These are phyloP conservation scores for Hyperoplus immaculatus DNA, from an alignment of 2,797 vertebrate genomes.

Conservation along the genomic window DNA sequence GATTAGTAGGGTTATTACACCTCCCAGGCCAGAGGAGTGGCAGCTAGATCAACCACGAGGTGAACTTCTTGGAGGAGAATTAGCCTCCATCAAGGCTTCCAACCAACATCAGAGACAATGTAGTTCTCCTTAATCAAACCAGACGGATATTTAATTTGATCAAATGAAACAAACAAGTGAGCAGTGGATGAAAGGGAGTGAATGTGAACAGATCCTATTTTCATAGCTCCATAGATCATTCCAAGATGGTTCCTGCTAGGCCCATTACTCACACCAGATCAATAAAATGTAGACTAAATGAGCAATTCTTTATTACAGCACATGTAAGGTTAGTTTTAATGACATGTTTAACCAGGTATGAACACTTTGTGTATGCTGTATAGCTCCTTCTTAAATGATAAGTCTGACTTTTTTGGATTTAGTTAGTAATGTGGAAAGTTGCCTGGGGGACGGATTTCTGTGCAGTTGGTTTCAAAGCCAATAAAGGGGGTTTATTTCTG, in stretches of 20 bases:
- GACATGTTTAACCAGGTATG: background rate
- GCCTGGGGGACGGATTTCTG: too few species aligned
- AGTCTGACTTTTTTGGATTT: background rate
- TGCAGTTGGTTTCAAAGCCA: background rate
- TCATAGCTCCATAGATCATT: background rate
- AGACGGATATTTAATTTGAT: conserved; percentile 1
- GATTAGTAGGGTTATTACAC: conserved; percentile 85
- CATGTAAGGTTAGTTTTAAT: background rate
- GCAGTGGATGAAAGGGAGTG: background rate
- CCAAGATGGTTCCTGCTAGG: background rate
- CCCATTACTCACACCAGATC: background rate
- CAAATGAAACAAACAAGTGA: background rate
- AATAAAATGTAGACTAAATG: background rate
- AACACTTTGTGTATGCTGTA: background rate
- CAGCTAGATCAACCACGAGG: conserved; percentile 49
- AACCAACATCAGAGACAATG: conserved; percentile 10
- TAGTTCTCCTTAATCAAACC: background rate
- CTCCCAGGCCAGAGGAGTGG: conserved; percentile 71
- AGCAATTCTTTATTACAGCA: background rate
- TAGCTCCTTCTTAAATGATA: background rate
- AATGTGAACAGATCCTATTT: background rate
- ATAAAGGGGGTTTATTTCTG: background rate
- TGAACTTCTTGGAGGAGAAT: conserved; percentile 56
- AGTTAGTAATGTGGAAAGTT: too few species aligned
- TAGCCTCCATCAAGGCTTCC: conserved; percentile 34